Evolutionary conservation across 2,113 vertebrate genomes (phyloP).

Genomic region (Thunnus maccoyii): DNA sequence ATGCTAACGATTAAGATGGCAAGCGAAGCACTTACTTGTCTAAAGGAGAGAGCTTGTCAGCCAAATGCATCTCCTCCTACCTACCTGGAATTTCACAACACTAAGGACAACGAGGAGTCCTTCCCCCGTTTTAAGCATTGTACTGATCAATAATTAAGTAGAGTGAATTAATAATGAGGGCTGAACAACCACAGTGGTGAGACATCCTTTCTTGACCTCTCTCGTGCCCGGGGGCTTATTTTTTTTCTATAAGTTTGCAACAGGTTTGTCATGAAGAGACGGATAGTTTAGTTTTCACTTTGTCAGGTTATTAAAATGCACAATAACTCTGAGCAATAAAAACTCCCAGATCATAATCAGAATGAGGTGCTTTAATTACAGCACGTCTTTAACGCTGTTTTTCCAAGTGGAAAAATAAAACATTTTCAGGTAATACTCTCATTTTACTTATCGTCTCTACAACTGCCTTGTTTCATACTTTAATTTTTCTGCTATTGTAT

Average conservation of each 20-base stretch:
- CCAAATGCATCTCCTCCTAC: constrained; percentile 74
- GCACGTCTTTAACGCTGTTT: not conserved
- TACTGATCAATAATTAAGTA: constrained; percentile 75
- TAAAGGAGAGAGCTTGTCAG: constrained; percentile 71
- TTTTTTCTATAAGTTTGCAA: constrained; percentile 56
- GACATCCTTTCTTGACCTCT: constrained; percentile 74
- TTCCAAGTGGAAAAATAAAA: not conserved
- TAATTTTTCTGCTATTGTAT: not conserved
- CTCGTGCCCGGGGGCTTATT: constrained; percentile 8
- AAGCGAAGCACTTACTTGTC: constrained; percentile 79
- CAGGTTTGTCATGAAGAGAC: constrained; percentile 51
- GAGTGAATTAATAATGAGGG: constrained; percentile 79
- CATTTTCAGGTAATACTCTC: not conserved
- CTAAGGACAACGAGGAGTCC: constrained; percentile 62
- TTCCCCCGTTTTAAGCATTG: constrained; percentile 67
- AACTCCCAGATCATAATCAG: not conserved
- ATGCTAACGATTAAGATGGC: constrained; percentile 80
- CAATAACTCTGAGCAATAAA: constrained; percentile 1
- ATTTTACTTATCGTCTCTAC: constrained; percentile 9
- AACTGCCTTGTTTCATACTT: not conserved
- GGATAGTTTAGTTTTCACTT: constrained; percentile 1
- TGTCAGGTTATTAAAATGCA: constrained; percentile 30
- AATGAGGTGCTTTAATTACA: constrained; percentile 6
- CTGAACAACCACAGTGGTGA: constrained; percentile 73
- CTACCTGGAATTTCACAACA: constrained; percentile 74